A percentile compares a stretch with the other conserved stretches of the same genome.
phyloP scores from a whole-genome alignment of 2,113 vertebrate species.

The Benitochromis conjunctus region DNA sequence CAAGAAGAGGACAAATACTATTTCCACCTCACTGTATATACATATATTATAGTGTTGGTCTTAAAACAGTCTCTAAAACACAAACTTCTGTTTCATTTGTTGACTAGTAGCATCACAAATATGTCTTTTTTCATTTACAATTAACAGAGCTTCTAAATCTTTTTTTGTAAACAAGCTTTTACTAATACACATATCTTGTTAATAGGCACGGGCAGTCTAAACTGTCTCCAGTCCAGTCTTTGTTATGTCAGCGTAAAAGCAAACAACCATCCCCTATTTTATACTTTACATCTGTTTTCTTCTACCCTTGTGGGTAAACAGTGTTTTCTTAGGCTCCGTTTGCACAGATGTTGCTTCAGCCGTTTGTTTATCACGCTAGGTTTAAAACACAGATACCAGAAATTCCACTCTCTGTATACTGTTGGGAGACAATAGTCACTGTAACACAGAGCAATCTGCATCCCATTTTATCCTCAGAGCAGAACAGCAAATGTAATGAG shows the following conservation, averaged over 20 bases:
- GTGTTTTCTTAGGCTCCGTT: slow-evolving; percentile 31
- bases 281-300: not conserved
- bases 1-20: not conserved
- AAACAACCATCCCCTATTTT: slow-evolving; percentile 1
- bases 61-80: not conserved
- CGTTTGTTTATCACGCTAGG: slow-evolving; percentile 39
- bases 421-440: not conserved
- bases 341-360: slow-evolving; percentile 59
- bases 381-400: slow-evolving; percentile 27
- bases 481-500: not conserved
- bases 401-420: slow-evolving; percentile 29
- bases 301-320: not conserved
- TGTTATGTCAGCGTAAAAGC: not conserved
- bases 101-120: not conserved
- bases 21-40: not conserved
- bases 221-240: not conserved
- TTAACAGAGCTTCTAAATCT: not conserved
- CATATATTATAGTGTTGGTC: not conserved
- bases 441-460: not conserved
- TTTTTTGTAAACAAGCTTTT: not conserved
- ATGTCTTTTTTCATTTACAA: not conserved
- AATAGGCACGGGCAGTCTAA: not conserved
- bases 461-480: not conserved
- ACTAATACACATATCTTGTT: not conserved
- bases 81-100: not conserved